These are phyloP conservation scores for Littorina saxatilis DNA, from an alignment of 1,140 invertebrate genomes.

Conservation along the genomic window DNA sequence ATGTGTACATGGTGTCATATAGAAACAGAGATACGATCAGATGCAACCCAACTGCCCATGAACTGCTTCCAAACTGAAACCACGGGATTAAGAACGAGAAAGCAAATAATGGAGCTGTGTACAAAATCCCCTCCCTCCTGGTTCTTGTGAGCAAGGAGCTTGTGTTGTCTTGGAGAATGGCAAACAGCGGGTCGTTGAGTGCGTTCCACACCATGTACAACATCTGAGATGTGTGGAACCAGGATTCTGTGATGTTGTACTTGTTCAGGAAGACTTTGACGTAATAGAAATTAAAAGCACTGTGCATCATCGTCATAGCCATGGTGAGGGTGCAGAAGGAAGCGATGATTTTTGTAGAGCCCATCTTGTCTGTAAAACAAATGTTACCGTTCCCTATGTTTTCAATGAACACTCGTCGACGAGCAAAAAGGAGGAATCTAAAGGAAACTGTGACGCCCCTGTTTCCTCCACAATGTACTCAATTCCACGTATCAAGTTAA, in stretches of 20 bases:
- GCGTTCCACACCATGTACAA: slow-evolving; percentile 77
- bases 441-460: too few species aligned
- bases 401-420: too few species aligned
- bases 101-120: slow-evolving; percentile 73
- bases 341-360: slow-evolving; percentile 36
- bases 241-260: slow-evolving; percentile 75
- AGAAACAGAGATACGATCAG: slow-evolving; percentile 74
- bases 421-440: too few species aligned
- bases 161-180: slow-evolving; percentile 73
- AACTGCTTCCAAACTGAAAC: slow-evolving; percentile 71
- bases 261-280: slow-evolving; percentile 75
- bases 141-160: slow-evolving; percentile 68
- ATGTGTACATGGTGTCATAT: slow-evolving; percentile 77
- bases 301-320: slow-evolving; percentile 57
- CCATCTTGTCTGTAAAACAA: background rate
- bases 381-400: too few species aligned
- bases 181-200: slow-evolving; percentile 77
- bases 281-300: slow-evolving; percentile 68
- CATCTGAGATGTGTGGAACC: slow-evolving; percentile 76
- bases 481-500: too few species aligned
- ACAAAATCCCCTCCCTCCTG: slow-evolving; percentile 71
- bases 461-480: too few species aligned
- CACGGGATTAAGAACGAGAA: slow-evolving; percentile 75
- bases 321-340: slow-evolving; percentile 56
- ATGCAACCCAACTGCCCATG: slow-evolving; percentile 65